These are phyloP conservation scores for Tetropium fuscum DNA, from an alignment of 2,888 invertebrate species.

Conservation along the genomic window DNA sequence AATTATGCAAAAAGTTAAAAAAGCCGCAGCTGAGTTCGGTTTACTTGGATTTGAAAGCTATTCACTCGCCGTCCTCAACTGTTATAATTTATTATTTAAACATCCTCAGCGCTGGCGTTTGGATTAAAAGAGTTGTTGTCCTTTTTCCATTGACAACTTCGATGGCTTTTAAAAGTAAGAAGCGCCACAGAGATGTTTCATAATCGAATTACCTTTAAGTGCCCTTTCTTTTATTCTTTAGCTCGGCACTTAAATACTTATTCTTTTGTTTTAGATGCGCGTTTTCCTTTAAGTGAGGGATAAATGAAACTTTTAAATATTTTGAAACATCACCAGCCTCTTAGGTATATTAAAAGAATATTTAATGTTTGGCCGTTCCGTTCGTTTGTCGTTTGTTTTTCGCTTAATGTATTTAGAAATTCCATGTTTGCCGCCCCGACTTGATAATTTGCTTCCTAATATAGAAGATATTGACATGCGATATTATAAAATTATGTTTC, in stretches of 20 bases:
- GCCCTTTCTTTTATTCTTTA: constrained; percentile 58
- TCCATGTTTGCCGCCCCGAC: constrained; percentile 29
- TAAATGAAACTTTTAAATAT: constrained; percentile 45
- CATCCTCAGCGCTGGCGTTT: background rate
- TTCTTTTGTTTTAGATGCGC: constrained; percentile 53
- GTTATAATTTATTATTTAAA: constrained; percentile 5
- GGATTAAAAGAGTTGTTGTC: constrained; percentile 25
- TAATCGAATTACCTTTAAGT: constrained; percentile 58
- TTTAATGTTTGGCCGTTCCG: constrained; percentile 11
- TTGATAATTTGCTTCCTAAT: constrained; percentile 56
- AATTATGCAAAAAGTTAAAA: too few species aligned
- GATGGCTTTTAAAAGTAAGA: constrained; percentile 49
- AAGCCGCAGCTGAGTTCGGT: too few species aligned
- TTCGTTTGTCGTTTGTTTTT: constrained; percentile 18
- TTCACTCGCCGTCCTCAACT: background rate
- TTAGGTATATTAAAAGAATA: constrained; percentile 29
- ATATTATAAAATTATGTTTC: constrained; percentile 61
- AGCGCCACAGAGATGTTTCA: constrained; percentile 56
- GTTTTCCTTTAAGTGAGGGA: constrained; percentile 46
- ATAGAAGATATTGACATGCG: constrained; percentile 62
- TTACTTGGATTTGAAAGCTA: too few species aligned
- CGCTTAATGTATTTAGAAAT: constrained; percentile 29
- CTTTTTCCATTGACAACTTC: constrained; percentile 47
- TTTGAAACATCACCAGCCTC: constrained; percentile 30
- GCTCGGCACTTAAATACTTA: constrained; percentile 54